Conservation (phyloP, 2,888 invertebrate species). For the Sialis fuliginosa region DNA sequence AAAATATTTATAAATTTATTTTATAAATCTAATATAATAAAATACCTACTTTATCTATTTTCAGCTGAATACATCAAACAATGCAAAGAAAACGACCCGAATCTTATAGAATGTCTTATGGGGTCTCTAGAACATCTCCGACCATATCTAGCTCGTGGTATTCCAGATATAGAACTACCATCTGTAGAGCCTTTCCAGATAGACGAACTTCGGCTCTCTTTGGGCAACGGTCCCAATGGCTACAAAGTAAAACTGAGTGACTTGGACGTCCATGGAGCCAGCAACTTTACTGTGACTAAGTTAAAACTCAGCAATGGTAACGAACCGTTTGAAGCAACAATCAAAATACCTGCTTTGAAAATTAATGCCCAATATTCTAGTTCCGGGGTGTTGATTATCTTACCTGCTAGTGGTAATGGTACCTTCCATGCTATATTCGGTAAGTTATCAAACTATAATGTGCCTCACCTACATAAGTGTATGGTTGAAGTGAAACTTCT, state of each 20-base stretch:
- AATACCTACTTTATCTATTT: too few species aligned
- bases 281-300: slow-evolving; percentile 37
- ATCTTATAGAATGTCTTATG: slow-evolving; percentile 36
- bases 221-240: slow-evolving; percentile 34
- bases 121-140: slow-evolving; percentile 35
- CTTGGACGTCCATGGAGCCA: slow-evolving; percentile 42
- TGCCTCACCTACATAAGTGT: too few species aligned
- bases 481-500: too few species aligned
- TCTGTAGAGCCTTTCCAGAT: slow-evolving; percentile 46
- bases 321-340: slow-evolving; percentile 44
- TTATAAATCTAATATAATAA: too few species aligned
- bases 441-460: too few species aligned
- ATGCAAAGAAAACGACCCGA: slow-evolving; percentile 42
- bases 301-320: slow-evolving; percentile 37
- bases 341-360: slow-evolving; percentile 43
- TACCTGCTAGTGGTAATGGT: slow-evolving; percentile 53
- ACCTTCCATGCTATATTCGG: slow-evolving; percentile 46
- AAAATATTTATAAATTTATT: too few species aligned
- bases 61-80: slow-evolving; percentile 47
- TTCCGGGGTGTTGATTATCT: slow-evolving; percentile 46
- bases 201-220: slow-evolving; percentile 38
- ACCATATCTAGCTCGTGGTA: slow-evolving; percentile 39
- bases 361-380: slow-evolving; percentile 49
- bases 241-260: slow-evolving; percentile 40
- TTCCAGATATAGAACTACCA: slow-evolving; percentile 46